phyloP scores from a whole-genome alignment of 1,140 invertebrate species.

The Eurosta solidaginis region DNA sequence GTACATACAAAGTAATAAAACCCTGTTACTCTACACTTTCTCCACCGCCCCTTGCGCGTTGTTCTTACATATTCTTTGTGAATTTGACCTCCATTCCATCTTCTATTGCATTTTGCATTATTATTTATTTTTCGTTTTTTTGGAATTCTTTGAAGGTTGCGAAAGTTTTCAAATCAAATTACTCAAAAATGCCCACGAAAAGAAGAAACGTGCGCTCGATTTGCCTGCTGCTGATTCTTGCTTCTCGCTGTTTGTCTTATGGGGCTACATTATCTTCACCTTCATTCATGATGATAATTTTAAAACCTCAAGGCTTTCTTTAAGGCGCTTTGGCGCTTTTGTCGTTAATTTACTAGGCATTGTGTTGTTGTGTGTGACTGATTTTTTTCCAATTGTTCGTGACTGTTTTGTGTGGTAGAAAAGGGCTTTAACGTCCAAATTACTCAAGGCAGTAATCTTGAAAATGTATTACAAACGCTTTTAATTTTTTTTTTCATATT shows the following conservation, averaged over 20 bases:
- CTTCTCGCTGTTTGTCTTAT: neutral
- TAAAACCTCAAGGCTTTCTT: neutral
- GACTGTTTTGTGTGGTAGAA: neutral
- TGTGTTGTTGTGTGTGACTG: neutral
- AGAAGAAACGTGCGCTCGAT: neutral
- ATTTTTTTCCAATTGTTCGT: neutral
- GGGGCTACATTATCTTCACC: neutral
- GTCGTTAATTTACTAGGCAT: neutral
- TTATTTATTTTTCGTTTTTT: neutral
- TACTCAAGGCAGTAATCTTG: neutral
- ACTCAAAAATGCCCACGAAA: neutral
- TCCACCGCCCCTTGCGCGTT: neutral
- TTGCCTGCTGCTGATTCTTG: neutral
- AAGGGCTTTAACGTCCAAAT: neutral
- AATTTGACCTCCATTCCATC: constrained; percentile 6
- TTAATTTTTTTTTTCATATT: neutral
- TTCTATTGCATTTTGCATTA: neutral
- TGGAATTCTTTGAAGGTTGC: constrained; percentile 6
- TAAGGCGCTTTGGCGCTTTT: too few relatives aligned
- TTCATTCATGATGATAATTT: neutral
- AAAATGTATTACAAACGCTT: too few relatives aligned
- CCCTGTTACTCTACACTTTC: too few relatives aligned
- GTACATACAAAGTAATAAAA: too few relatives aligned
- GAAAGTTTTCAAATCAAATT: constrained; percentile 21
- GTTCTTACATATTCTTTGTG: neutral